A percentile compares a stretch with the other conserved stretches of the same genome.
Conservation (phyloP, 2,797 vertebrate genomes). For the Poeciliopsis turneri region DNA sequence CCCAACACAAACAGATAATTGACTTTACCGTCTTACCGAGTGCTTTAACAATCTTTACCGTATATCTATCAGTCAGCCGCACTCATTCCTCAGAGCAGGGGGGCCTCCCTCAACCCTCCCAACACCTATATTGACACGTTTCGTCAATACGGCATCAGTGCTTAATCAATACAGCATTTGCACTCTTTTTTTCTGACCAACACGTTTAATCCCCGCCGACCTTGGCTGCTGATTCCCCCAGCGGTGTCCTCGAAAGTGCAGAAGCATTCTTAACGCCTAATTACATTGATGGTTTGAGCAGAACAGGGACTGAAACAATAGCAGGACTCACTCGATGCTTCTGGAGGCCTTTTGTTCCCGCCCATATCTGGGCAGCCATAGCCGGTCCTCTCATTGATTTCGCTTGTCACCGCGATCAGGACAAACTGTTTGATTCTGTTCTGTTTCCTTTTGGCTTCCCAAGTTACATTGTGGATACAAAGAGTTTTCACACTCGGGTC, state of each 20-base stretch:
- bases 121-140: constrained; percentile 36
- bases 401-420: not conserved
- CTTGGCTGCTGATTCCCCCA: constrained; percentile 33
- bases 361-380: constrained; percentile 23
- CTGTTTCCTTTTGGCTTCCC: not conserved
- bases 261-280: constrained; percentile 47
- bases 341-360: constrained; percentile 5
- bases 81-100: constrained; percentile 22
- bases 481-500: not conserved
- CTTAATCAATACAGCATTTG: constrained; percentile 56
- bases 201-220: constrained; percentile 37
- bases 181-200: constrained; percentile 39
- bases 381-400: not conserved
- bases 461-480: not conserved
- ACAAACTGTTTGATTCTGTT: not conserved
- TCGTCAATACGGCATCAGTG: constrained; percentile 58
- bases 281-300: constrained; percentile 31
- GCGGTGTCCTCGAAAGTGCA: constrained; percentile 14
- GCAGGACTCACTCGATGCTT: constrained; percentile 10
- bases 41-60: constrained; percentile 21
- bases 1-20: constrained; percentile 13
- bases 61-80: constrained; percentile 28
- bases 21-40: constrained; percentile 13
- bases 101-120: constrained; percentile 20
- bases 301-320: constrained; percentile 11